Percentiles rank a stretch among this genome's conserved stretches.
Evolutionary conservation across 2,888 invertebrate species (phyloP).

Genomic region (Serripes groenlandicus): DNA sequence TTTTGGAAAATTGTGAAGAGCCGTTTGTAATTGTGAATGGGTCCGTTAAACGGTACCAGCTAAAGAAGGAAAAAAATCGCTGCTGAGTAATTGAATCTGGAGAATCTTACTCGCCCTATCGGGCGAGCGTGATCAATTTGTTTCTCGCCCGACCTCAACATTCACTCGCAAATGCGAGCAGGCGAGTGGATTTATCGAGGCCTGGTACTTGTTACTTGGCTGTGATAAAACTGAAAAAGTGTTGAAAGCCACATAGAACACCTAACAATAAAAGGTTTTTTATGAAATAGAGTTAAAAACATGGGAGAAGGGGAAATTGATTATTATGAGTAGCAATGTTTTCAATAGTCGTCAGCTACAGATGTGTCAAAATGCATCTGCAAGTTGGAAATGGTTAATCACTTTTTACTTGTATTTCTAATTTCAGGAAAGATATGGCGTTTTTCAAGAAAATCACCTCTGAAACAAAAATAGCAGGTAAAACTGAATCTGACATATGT

Average conservation of each 20-base stretch:
- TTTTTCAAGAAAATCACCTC: slow-evolving; percentile 94
- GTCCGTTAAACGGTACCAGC: too few species aligned
- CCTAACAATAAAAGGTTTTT: not conserved
- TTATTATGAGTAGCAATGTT: not conserved
- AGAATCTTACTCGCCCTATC: too few species aligned
- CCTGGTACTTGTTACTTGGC: too few species aligned
- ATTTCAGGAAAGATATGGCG: slow-evolving; percentile 93
- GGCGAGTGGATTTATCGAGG: too few species aligned
- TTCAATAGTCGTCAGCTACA: not conserved
- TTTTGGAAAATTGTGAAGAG: too few species aligned
- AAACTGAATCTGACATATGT: too few species aligned
- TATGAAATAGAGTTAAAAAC: not conserved
- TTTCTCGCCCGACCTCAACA: too few species aligned
- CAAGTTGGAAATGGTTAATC: not conserved
- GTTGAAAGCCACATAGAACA: not conserved
- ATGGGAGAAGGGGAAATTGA: not conserved
- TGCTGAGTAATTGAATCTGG: too few species aligned
- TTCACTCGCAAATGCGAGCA: too few species aligned
- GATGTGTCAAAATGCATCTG: not conserved
- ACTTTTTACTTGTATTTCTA: slow-evolving; percentile 3
- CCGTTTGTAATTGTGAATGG: too few species aligned
- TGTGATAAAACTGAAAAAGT: not conserved
- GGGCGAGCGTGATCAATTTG: too few species aligned
- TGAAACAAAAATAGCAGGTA: slow-evolving; percentile 88
- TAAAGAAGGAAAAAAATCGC: too few species aligned